Evolutionary conservation across 2,113 vertebrate species (phyloP).

Genomic region (Urocolius indicus): DNA sequence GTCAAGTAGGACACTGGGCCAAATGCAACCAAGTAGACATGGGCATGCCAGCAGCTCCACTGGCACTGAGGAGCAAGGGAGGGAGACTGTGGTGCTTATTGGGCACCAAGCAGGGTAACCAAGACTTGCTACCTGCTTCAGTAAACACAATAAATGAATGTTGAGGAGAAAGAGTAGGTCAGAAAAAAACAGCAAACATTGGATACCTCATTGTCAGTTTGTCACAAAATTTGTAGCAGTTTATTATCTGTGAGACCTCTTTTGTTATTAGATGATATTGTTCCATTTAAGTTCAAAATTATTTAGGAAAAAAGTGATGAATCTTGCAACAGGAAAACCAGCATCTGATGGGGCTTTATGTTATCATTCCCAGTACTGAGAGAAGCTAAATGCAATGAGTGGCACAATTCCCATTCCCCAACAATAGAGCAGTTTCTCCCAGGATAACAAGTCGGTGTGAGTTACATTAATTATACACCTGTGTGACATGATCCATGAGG

Average conservation of each 20-base stretch:
- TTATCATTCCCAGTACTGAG: background rate
- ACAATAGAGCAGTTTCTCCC: conserved; percentile 29
- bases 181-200: background rate
- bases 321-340: background rate
- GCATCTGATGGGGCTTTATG: background rate
- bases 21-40: background rate
- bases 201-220: background rate
- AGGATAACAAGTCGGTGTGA: background rate
- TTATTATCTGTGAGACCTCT: background rate
- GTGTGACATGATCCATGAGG: conserved; percentile 11
- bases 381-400: background rate
- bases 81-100: background rate
- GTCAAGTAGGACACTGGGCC: background rate
- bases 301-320: background rate
- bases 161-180: background rate
- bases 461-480: conserved; percentile 35
- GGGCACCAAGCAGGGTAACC: background rate
- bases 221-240: background rate
- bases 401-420: conserved; percentile 34
- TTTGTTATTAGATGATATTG: background rate
- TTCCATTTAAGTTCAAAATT: background rate
- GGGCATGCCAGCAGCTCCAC: rapidly evolving
- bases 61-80: rapidly evolving
- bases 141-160: background rate
- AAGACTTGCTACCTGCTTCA: background rate